Base-by-base conservation (phyloP, 2,888 invertebrate genomes). In the Cinara cedri region DNA sequence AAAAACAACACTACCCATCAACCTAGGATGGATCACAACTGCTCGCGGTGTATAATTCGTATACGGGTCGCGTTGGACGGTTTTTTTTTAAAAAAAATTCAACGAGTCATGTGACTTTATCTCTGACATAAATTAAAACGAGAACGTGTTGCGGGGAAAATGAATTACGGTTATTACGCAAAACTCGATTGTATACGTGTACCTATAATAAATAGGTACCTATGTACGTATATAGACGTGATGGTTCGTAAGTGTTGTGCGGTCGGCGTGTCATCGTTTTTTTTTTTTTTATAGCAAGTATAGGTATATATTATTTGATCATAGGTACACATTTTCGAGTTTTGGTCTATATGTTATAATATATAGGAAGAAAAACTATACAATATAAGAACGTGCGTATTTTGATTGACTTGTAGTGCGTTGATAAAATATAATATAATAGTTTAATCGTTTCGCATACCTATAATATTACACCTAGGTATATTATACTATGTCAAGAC, bases 111-210 rank as follows among this genome's bases (percentile, higher is more conserved):
- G n/a, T 34, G n/a, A 60, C 14, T 60, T 60, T 72, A 44, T 57
- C 46, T 3, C 26, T 24, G 46, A 60, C 60, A 26, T 72, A 60
- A 72, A 46, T 72, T 46, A 49, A 55, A 49, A 60, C 26, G 16
- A 57, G 57, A 57, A 72, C 60, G 72, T 60, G 72, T 44, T 16
- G 24, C 1, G 42, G 42, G n/a, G 72, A 60, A 72, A 60, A 72
- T 26, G 44, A 72, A 72, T 72, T 57, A 60, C 26, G 46, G 55
- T 55, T 71, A 55, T 71, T 71, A 71, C 70, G 70, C 70, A 71
- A 71, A 44, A 34, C 70, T 55, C 34, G 21, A 19, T 21, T 65
- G 65, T 19, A 63, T 26, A 13, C 13, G 16, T 57, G 24, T 24
- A 24, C 11, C 24, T 62, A 24, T 62, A 11, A 63, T 63, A 63